phyloP scores from a whole-genome alignment of 2,113 vertebrate genomes.

The Antechinus stuartii region DNA sequence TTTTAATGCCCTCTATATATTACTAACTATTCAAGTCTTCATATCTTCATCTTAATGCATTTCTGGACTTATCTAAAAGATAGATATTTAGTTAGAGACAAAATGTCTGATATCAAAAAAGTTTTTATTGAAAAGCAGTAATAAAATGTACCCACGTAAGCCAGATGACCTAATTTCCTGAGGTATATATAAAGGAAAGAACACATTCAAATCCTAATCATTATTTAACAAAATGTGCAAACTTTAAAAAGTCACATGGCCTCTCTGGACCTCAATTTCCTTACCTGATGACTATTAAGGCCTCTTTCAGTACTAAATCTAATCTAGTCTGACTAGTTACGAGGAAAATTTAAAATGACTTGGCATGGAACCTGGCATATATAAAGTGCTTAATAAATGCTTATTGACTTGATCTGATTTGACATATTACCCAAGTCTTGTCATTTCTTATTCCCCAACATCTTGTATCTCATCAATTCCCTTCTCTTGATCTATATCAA shows the following conservation, averaged over 20 bases:
- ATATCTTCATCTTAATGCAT: background rate
- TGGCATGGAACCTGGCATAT: background rate
- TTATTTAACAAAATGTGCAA: background rate
- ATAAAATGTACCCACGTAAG: background rate
- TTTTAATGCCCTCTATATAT: background rate
- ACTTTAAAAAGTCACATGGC: background rate
- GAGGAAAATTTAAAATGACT: background rate
- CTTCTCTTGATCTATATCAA: background rate
- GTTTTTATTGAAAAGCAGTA: background rate
- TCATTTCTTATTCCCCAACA: background rate
- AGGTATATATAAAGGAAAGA: background rate
- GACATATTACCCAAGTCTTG: background rate
- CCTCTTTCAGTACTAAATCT: background rate
- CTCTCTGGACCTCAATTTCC: background rate
- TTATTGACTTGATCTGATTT: constrained; percentile 2
- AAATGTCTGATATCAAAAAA: background rate
- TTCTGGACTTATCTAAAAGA: background rate
- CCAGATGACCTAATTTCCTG: background rate
- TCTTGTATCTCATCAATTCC: background rate
- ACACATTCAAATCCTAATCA: background rate
- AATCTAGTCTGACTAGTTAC: background rate
- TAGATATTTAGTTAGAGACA: background rate
- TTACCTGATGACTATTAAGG: background rate
- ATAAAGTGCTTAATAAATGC: background rate
- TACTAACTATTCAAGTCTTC: background rate